Conservation (phyloP, 2,888 invertebrate species). For the Ennomos quercinarius region DNA sequence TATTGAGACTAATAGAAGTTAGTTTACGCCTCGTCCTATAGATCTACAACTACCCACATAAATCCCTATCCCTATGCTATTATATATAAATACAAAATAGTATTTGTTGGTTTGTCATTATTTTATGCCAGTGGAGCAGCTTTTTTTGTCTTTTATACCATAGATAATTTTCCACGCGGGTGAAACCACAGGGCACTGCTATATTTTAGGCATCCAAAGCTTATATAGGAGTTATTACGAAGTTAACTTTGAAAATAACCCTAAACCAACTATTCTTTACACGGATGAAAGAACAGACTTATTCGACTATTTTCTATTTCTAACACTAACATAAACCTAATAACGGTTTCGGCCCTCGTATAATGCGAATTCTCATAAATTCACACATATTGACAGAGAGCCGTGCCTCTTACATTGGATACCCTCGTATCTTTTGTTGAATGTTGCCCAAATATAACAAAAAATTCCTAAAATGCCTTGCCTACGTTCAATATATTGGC, state of each 20-base stretch:
- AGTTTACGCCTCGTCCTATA: too few relatives aligned
- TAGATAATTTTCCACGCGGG: too few relatives aligned
- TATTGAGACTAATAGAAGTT: too few relatives aligned
- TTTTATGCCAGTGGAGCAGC: too few relatives aligned
- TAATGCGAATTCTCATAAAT: conserved; percentile 64
- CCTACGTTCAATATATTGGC: conserved; percentile 58
- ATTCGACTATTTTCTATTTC: conserved; percentile 13
- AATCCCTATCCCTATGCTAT: too few relatives aligned
- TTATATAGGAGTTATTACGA: too few relatives aligned
- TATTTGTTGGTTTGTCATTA: too few relatives aligned
- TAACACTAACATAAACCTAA: conserved; percentile 28
- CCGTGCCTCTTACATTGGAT: conserved; percentile 55
- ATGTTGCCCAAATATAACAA: conserved; percentile 62
- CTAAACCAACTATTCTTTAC: conserved; percentile 8
- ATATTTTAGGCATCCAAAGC: too few relatives aligned
- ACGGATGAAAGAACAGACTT: conserved; percentile 5
- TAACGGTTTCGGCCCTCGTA: conserved; percentile 35
- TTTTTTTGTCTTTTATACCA: too few relatives aligned
- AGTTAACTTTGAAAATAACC: not conserved
- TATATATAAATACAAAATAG: too few relatives aligned
- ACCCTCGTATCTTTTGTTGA: conserved; percentile 70
- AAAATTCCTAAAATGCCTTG: conserved; percentile 61
- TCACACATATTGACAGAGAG: conserved; percentile 66
- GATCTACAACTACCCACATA: too few relatives aligned
- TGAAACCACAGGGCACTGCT: too few relatives aligned